phyloP scores from a whole-genome alignment of 1,140 invertebrate genomes.

The Rhagoletis zephyria region DNA sequence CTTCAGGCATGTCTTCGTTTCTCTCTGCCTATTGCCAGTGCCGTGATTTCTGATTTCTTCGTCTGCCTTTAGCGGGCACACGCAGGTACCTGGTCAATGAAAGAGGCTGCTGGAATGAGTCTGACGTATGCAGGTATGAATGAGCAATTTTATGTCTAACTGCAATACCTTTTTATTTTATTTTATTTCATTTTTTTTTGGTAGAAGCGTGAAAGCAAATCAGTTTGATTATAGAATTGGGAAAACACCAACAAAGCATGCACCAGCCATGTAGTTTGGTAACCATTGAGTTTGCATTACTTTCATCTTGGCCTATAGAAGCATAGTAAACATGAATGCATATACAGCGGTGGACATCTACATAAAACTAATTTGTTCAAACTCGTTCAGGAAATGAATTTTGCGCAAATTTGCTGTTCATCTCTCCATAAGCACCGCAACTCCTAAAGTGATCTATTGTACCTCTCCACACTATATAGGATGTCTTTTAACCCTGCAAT shows the following conservation, averaged over 20 bases:
- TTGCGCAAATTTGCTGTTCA: too few species aligned
- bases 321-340: too few species aligned
- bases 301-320: too few species aligned
- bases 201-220: not conserved
- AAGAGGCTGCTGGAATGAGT: not conserved
- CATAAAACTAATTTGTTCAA: too few species aligned
- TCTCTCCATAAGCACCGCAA: not conserved
- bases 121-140: constrained; percentile 28
- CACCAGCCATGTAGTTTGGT: not conserved
- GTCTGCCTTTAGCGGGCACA: constrained; percentile 8
- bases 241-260: not conserved
- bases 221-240: not conserved
- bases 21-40: not conserved
- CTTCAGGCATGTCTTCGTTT: not conserved
- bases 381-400: too few species aligned
- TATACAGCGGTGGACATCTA: too few species aligned
- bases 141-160: not conserved
- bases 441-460: too few species aligned
- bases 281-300: too few species aligned
- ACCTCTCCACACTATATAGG: too few species aligned
- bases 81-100: not conserved
- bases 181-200: not conserved
- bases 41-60: constrained; percentile 15
- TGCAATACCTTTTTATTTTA: too few species aligned
- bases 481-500: too few species aligned